Percentiles rank a stretch among this genome's conserved stretches.
Conservation (phyloP, 1,140 invertebrate species). For the Glossosoma conforme region DNA sequence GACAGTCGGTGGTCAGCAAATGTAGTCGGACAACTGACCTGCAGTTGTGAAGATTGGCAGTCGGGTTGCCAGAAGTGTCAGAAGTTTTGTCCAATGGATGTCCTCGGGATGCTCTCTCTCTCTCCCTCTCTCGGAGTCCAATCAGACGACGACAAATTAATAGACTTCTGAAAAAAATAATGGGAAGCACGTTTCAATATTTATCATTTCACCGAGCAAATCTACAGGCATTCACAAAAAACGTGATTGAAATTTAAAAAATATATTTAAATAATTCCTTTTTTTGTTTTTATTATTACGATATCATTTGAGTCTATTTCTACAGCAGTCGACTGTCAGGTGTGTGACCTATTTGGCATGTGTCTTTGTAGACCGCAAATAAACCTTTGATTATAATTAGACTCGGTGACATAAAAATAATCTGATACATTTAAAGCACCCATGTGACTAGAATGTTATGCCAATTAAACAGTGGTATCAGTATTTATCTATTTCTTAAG, state of each 20-base stretch:
- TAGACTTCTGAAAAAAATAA: slow-evolving; percentile 21
- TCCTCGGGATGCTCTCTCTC: slow-evolving; percentile 7
- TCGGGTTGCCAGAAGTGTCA: slow-evolving; percentile 12
- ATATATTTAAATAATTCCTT: neutral
- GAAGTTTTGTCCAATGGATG: slow-evolving; percentile 17
- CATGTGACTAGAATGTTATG: no score
- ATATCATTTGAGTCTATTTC: neutral
- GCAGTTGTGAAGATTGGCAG: slow-evolving; percentile 10
- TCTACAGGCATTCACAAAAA: no score
- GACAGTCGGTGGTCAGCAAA: slow-evolving; percentile 13
- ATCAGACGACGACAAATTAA: slow-evolving; percentile 6
- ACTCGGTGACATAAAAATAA: no score
- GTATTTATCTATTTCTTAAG: no score
- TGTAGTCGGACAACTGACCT: slow-evolving; percentile 27
- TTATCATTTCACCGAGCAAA: slow-evolving; percentile 5
- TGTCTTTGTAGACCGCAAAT: neutral
- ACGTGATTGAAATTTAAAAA: neutral
- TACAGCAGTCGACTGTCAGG: no score
- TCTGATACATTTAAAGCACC: no score
- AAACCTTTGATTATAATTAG: no score
- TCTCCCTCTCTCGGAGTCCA: slow-evolving; percentile 4
- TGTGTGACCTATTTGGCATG: no score
- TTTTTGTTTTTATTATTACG: neutral
- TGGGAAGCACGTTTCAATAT: slow-evolving; percentile 19
- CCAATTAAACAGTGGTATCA: no score